Evolutionary conservation across 2,113 vertebrate genomes (phyloP).

Genomic region (Gavialis gangeticus): DNA sequence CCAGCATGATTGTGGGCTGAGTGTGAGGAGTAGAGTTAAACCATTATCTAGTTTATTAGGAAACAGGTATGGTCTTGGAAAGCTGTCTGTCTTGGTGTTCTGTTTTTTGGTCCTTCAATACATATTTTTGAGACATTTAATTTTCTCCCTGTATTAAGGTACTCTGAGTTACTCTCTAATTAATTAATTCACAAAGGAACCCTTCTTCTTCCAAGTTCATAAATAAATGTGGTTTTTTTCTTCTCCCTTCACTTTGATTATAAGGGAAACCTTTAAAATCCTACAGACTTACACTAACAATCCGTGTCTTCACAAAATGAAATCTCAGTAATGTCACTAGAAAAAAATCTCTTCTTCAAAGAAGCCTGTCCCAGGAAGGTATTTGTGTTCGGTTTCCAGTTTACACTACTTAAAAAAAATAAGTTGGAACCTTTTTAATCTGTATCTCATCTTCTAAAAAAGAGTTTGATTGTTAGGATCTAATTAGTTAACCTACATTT

Average conservation of each 20-base stretch:
- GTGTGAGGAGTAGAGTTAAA: neutral
- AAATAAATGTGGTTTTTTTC: neutral
- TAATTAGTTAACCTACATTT: neutral
- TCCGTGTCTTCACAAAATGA: neutral
- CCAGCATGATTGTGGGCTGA: neutral
- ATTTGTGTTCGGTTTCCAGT: neutral
- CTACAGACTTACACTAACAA: neutral
- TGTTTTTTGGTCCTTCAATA: neutral
- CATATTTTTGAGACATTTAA: rapidly evolving
- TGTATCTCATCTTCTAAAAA: neutral
- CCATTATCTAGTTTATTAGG: neutral
- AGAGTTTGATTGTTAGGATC: neutral
- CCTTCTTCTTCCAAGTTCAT: neutral
- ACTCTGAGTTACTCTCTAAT: neutral
- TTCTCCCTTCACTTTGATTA: neutral
- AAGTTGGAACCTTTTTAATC: too few relatives aligned
- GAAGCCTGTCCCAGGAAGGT: neutral
- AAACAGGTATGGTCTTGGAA: neutral
- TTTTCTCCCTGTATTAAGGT: neutral
- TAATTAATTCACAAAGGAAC: neutral
- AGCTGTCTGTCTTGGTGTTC: neutral
- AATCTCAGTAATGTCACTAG: neutral
- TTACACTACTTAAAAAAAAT: neutral
- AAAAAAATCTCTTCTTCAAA: neutral
- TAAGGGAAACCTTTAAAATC: neutral